These are phyloP conservation scores for Drosophila baimaii DNA, from an alignment of 1,140 invertebrate genomes.

Conservation along the genomic window DNA sequence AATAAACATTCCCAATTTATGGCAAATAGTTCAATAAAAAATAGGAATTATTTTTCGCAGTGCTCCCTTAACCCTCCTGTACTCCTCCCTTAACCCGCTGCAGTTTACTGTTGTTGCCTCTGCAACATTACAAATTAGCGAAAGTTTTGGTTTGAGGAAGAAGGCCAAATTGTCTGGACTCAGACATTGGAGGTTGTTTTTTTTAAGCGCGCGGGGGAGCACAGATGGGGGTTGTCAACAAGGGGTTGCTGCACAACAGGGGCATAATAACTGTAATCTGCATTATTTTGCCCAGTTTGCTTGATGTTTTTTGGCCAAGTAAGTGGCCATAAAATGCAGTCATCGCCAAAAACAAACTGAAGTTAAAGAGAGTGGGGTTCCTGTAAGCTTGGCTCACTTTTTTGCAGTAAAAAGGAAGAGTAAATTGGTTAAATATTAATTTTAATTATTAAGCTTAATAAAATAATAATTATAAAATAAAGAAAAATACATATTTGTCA, in stretches of 20 bases:
- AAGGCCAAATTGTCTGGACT: slow-evolving; percentile 34
- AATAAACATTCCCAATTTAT: too few species aligned
- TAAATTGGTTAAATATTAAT: too few species aligned
- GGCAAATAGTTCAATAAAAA: too few species aligned
- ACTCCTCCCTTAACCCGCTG: neutral
- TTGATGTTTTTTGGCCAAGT: slow-evolving; percentile 33
- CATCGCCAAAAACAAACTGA: neutral
- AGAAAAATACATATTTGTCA: too few species aligned
- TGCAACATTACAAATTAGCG: slow-evolving; percentile 52
- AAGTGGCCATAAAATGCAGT: slow-evolving; percentile 51
- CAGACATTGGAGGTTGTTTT: slow-evolving; percentile 11
- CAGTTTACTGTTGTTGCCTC: slow-evolving; percentile 21
- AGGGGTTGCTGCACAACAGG: slow-evolving; percentile 16
- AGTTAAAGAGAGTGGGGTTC: neutral
- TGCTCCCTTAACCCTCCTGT: neutral
- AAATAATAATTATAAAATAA: neutral
- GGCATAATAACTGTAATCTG: slow-evolving; percentile 41
- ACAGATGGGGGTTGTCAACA: slow-evolving; percentile 3
- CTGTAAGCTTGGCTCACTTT: too few species aligned
- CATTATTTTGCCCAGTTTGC: slow-evolving; percentile 36
- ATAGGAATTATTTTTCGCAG: neutral
- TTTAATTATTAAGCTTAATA: neutral
- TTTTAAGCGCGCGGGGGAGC: neutral
- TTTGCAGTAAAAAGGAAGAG: neutral
- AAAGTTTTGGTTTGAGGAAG: slow-evolving; percentile 40